phyloP scores from a whole-genome alignment of 2,113 vertebrate species.

The Daubentonia madagascariensis region DNA sequence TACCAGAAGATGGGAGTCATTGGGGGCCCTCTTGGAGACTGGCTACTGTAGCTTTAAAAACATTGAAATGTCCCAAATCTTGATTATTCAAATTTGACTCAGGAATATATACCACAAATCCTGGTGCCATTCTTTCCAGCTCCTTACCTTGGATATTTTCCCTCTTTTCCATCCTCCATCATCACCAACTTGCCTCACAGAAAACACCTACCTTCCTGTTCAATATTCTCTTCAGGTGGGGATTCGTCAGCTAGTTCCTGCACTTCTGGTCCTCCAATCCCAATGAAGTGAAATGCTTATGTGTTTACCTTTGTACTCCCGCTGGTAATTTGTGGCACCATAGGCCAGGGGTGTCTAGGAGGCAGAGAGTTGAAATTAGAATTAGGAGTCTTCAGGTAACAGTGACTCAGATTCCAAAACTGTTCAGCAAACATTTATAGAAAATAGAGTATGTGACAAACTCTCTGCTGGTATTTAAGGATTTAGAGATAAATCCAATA shows the following conservation, averaged over 20 bases:
- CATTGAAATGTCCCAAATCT: not conserved
- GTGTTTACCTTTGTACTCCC: constrained; percentile 46
- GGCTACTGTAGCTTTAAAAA: not conserved
- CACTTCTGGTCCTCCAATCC: not conserved
- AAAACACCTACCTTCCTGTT: constrained; percentile 33
- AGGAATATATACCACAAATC: not conserved
- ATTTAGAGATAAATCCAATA: constrained; percentile 24
- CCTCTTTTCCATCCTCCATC: not conserved
- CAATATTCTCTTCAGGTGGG: constrained; percentile 8
- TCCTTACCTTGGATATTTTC: not conserved
- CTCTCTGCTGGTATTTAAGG: not conserved
- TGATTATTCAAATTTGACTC: not conserved
- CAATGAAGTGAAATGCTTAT: not conserved
- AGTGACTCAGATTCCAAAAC: constrained; percentile 12
- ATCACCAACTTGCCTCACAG: not conserved
- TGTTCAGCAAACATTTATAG: constrained; percentile 11
- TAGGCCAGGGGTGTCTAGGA: constrained; percentile 41
- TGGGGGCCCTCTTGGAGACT: not conserved
- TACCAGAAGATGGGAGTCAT: not conserved
- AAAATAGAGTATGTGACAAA: not conserved
- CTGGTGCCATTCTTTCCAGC: not conserved
- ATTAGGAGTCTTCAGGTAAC: constrained; percentile 51
- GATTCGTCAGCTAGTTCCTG: not conserved
- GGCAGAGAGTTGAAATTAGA: constrained; percentile 32
- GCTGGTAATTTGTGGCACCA: constrained; percentile 10